Evolutionary conservation across 2,888 invertebrate species (phyloP).

Genomic region (Hypolimnas misippus): DNA sequence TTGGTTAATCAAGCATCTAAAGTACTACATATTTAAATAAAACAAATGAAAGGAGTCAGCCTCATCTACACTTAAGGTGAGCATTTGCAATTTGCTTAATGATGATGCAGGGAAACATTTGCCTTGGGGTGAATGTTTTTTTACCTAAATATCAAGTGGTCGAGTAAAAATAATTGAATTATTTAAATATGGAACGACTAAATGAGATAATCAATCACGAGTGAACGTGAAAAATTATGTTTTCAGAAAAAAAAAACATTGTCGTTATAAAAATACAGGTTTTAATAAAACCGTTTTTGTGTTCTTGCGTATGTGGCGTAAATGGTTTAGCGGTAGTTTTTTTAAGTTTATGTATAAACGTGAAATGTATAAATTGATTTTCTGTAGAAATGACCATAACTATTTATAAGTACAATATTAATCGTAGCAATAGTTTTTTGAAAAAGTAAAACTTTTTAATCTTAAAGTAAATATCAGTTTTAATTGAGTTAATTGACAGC

Average conservation of each 20-base stretch:
- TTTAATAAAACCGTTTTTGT: not conserved
- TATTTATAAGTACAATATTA: no score
- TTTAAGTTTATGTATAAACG: no score
- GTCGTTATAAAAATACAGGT: not conserved
- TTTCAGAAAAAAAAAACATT: not conserved
- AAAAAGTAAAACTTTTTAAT: no score
- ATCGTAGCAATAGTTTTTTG: no score
- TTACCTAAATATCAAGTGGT: conserved; percentile 24
- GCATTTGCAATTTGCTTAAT: conserved; percentile 37
- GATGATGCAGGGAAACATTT: conserved; percentile 35
- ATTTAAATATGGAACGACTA: conserved; percentile 17
- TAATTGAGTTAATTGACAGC: no score
- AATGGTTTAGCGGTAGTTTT: no score
- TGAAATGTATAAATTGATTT: no score
- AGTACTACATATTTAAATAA: conserved; percentile 24
- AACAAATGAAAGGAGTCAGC: conserved; percentile 30
- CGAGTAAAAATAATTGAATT: conserved; percentile 22
- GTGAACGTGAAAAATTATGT: not conserved
- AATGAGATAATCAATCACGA: conserved; percentile 15
- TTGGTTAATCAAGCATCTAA: conserved; percentile 13
- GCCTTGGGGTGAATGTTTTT: conserved; percentile 31
- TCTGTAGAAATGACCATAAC: no score
- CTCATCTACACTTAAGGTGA: conserved; percentile 36
- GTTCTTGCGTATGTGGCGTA: not conserved
- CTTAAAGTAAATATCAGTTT: no score